These are phyloP conservation scores for Nemoura dubitans DNA, from an alignment of 2,888 invertebrate species.

Conservation along the genomic window DNA sequence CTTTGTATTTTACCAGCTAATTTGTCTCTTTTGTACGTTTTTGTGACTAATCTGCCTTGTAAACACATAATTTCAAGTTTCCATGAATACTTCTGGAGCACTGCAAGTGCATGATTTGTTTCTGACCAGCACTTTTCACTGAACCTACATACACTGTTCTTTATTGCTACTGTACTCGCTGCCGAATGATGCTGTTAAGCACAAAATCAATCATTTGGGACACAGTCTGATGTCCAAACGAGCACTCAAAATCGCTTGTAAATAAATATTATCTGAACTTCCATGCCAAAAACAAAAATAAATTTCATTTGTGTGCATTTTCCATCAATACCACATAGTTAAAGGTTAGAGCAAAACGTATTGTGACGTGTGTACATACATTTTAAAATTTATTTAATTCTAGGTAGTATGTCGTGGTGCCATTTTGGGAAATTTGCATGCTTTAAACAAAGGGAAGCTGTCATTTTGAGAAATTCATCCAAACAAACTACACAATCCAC, in stretches of 20 bases:
- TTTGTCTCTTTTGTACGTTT: not conserved
- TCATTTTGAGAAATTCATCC: too few relatives aligned
- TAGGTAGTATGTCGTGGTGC: not conserved
- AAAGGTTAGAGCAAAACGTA: too few relatives aligned
- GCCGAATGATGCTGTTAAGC: not conserved
- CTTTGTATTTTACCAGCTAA: constrained; percentile 19
- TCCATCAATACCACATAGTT: too few relatives aligned
- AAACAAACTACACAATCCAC: not conserved
- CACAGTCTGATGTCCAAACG: too few relatives aligned
- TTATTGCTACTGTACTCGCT: not conserved
- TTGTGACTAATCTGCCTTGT: not conserved
- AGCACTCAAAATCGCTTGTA: not conserved
- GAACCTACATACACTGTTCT: not conserved
- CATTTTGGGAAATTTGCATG: not conserved
- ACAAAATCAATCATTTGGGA: not conserved
- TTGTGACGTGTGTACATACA: not conserved
- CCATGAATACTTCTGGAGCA: not conserved
- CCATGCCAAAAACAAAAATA: too few relatives aligned
- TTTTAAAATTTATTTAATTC: too few relatives aligned
- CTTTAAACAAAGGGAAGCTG: not conserved
- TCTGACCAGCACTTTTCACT: not conserved
- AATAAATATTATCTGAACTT: not conserved
- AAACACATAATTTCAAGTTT: not conserved
- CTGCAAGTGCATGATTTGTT: not conserved
- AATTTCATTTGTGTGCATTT: too few relatives aligned